Evolutionary conservation across 2,888 invertebrate species (phyloP), one percentile per base, ranked within the genome.

Genomic region (Lasioglossum figueresi): DNA sequence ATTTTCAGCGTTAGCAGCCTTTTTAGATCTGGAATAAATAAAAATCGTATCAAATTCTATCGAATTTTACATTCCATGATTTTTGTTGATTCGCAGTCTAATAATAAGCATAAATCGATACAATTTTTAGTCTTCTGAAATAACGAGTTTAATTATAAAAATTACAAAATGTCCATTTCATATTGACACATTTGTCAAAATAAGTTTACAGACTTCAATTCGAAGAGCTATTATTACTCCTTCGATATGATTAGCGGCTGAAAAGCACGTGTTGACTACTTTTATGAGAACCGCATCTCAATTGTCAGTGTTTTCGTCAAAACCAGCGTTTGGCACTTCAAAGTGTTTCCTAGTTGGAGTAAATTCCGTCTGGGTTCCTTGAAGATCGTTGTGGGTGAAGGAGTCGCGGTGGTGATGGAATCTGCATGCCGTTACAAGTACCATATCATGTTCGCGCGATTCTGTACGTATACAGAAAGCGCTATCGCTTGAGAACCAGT

Each of bases 391-490:
- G 78, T 77, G 80, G 87, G 80, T 83, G 84, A 80, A 68, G 83
- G 85, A 79, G 82, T 74, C 74, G 77, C 59, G 27, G 37, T 74
- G 87, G 87, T 89, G 87, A 83, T 79, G 82, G 85, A 89, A 75
- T 73, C 66, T 80, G 80, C 87, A 79, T 80, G 80, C 75, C 76
- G 37, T 77, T 79, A 48, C 23, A 43, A 66, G 40, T 77, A 66
- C 76, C 72, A 37, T 63, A 68, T 34, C 71, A 71, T 79, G 63
- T 74, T 37, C 63, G 1, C 23, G 52, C 48, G 52, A 27, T 56
- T 74, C 34, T 73, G n/a, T 73, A 31, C 16, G 16, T 16, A 79
- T 45, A 48, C 79, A 48, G 66, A 79, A 68, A 31, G 63, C 79
- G 27, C 66, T 48, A 27, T 52, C 73, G 45, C 79, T 40, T 19